These are phyloP conservation scores for Xenopus petersii DNA, from an alignment of 2,797 vertebrate genomes.

Conservation along the genomic window DNA sequence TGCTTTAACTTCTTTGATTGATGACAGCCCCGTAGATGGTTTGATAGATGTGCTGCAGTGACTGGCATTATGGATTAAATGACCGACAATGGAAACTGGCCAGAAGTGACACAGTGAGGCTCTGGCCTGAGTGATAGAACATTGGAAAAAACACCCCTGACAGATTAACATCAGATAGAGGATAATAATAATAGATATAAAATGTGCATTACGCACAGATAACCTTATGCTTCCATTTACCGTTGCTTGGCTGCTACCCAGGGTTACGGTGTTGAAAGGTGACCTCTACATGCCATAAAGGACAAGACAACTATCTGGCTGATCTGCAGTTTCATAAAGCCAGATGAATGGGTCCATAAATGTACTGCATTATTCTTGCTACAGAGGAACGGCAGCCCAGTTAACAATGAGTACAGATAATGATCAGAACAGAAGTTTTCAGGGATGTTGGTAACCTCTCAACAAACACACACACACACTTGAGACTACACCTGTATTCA, in stretches of 20 bases:
- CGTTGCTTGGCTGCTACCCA: not conserved
- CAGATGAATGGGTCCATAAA: not conserved
- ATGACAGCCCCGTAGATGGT: not conserved
- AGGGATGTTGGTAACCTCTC: too few relatives aligned
- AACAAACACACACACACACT: too few relatives aligned
- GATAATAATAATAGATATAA: constrained; percentile 5
- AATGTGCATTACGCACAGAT: not conserved
- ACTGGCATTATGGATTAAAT: constrained; percentile 20
- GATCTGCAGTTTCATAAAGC: not conserved
- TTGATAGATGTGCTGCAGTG: constrained; percentile 12
- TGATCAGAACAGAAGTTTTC: too few relatives aligned
- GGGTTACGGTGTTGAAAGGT: not conserved
- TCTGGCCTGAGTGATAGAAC: constrained; percentile 7
- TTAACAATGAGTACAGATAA: too few relatives aligned
- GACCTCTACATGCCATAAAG: not conserved
- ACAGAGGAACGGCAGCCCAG: too few relatives aligned
- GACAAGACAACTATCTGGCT: not conserved
- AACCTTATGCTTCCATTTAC: not conserved
- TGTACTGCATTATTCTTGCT: too few relatives aligned
- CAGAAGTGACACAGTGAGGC: constrained; percentile 7
- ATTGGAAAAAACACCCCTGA: not conserved
- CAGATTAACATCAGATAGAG: not conserved
- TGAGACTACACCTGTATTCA: too few relatives aligned
- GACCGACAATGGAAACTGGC: constrained; percentile 3
- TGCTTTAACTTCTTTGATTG: constrained; percentile 7